phyloP scores from a whole-genome alignment of 2,113 vertebrate genomes.

The Pseudopodoces humilis region DNA sequence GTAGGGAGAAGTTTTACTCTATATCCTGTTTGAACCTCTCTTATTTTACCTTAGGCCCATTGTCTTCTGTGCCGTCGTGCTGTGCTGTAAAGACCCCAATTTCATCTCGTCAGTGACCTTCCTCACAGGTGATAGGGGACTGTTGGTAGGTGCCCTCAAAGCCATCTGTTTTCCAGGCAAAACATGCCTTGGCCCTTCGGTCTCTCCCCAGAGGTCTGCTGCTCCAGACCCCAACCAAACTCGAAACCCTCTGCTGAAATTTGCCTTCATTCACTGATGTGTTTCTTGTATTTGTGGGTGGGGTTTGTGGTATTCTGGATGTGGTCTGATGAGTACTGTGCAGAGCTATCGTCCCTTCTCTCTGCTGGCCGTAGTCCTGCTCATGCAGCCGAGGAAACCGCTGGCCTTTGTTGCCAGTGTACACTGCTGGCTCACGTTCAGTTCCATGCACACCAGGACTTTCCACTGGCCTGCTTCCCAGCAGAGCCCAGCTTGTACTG shows the following conservation, averaged over 20 bases:
- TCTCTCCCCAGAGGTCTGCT: not conserved
- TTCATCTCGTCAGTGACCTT: not conserved
- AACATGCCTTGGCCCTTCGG: not conserved
- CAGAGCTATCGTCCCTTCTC: accelerated
- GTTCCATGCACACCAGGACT: not conserved
- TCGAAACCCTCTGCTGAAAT: not conserved
- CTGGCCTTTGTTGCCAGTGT: not conserved
- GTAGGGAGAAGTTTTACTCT: not conserved
- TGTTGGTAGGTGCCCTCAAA: not conserved
- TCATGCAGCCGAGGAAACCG: not conserved
- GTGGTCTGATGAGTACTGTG: not conserved
- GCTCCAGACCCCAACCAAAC: not conserved
- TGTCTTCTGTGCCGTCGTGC: accelerated
- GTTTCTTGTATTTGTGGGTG: not conserved
- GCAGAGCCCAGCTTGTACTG: not conserved
- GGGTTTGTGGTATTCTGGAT: not conserved
- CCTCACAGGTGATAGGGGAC: too few relatives aligned
- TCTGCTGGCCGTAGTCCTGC: not conserved
- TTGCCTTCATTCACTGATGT: not conserved
- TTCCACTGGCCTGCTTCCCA: not conserved
- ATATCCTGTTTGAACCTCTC: not conserved
- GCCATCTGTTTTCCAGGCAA: not conserved
- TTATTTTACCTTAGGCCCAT: not conserved
- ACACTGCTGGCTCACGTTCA: not conserved
- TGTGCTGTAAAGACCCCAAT: not conserved